Evolutionary conservation across 2,797 vertebrate genomes (phyloP).

Genomic region (Gastrophryne carolinensis): DNA sequence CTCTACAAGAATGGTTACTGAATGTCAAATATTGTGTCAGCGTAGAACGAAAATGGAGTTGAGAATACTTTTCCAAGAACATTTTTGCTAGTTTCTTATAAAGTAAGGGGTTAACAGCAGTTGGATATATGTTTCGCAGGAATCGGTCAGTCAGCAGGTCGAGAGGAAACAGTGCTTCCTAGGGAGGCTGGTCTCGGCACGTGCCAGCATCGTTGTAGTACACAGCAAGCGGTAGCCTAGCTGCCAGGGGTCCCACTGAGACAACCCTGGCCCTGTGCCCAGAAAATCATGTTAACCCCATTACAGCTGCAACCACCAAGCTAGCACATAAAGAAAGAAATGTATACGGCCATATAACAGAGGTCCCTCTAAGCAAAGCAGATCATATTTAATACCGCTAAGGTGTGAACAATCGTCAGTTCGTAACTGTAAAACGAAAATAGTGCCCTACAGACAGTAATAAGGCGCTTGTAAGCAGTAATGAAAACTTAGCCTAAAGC

Average conservation of each 20-base stretch:
- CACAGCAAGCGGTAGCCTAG: conserved; percentile 44
- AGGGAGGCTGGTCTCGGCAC: conserved; percentile 47
- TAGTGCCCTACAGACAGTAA: background rate
- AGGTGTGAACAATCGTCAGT: conserved; percentile 21
- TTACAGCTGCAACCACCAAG: conserved; percentile 34
- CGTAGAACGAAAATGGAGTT: no score
- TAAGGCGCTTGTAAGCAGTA: conserved; percentile 14
- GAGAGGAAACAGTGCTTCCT: conserved; percentile 44
- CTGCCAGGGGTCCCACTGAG: conserved; percentile 47
- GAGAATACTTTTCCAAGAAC: background rate
- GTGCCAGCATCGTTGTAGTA: conserved; percentile 48
- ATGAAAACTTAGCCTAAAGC: conserved; percentile 20
- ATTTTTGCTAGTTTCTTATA: background rate
- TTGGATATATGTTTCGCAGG: conserved; percentile 13
- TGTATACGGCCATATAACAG: conserved; percentile 13
- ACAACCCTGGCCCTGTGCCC: conserved; percentile 11
- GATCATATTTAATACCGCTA: background rate
- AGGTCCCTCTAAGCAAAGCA: conserved; percentile 7
- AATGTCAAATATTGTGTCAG: no score
- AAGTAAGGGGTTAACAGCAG: conserved; percentile 16
- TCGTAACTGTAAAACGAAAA: conserved; percentile 30
- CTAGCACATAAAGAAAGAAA: conserved; percentile 2
- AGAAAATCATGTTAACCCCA: conserved; percentile 26
- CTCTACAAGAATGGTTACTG: no score
- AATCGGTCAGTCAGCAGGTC: conserved; percentile 34